These are phyloP conservation scores for Elysia chlorotica DNA, from an alignment of 1,140 invertebrate species.

Conservation along the genomic window DNA sequence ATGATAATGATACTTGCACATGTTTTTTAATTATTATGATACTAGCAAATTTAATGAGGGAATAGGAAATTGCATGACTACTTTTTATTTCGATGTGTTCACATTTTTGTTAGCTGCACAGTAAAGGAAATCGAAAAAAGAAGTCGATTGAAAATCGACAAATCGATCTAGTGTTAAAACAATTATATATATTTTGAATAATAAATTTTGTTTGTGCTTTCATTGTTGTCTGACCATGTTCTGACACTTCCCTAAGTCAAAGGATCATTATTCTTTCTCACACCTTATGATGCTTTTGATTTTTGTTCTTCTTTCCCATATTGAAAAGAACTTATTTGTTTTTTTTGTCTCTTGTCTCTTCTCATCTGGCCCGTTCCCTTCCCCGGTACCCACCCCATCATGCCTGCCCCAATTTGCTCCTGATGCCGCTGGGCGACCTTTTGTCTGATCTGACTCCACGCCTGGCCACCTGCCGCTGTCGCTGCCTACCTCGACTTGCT, in stretches of 20 bases:
- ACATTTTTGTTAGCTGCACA: no score
- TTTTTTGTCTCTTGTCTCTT: constrained; percentile 22
- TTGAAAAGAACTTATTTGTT: background rate
- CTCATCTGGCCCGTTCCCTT: constrained; percentile 20
- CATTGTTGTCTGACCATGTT: background rate
- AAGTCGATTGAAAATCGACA: background rate
- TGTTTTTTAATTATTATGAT: no score
- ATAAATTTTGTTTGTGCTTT: background rate
- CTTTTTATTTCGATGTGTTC: no score
- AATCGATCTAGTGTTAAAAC: background rate
- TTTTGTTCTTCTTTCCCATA: background rate
- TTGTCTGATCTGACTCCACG: constrained; percentile 1
- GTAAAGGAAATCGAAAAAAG: background rate
- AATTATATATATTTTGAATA: background rate
- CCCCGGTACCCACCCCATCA: constrained; percentile 8
- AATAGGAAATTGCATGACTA: no score
- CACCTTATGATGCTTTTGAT: background rate
- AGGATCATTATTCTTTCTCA: constrained; percentile 5
- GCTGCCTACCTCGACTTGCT: constrained; percentile 31
- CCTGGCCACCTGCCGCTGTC: constrained; percentile 41
- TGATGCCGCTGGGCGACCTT: constrained; percentile 20
- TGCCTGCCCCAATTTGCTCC: constrained; percentile 16
- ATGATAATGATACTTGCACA: no score
- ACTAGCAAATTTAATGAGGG: no score
- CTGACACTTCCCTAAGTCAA: background rate